Conservation (phyloP, 2,113 vertebrate species). For the Amblyornis subalaris region DNA sequence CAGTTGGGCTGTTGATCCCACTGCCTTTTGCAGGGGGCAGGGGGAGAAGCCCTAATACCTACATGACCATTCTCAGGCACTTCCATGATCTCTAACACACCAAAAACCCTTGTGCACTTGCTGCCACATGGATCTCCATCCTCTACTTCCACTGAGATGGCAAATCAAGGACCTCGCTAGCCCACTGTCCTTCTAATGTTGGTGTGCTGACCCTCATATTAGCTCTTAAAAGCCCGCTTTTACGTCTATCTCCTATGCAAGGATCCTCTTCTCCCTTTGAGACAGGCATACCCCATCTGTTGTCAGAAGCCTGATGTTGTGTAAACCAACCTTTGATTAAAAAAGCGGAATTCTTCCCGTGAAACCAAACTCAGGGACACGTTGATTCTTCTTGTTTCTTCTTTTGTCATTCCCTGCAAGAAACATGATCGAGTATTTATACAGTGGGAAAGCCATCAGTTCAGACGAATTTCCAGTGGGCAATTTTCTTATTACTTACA, state of each 20-base stretch:
- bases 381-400: not conserved
- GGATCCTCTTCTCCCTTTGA: not conserved
- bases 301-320: not conserved
- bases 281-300: not conserved
- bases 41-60: not conserved
- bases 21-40: not conserved
- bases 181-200: not conserved
- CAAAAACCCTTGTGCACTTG: not conserved
- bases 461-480: not conserved
- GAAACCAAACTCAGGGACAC: not conserved
- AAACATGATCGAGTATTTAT: not conserved
- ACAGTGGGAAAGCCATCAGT: not conserved
- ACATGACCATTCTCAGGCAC: not conserved
- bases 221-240: not conserved
- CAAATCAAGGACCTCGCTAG: not conserved
- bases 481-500: not conserved
- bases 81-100: not conserved
- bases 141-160: not conserved
- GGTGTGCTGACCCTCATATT: not conserved
- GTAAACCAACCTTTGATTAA: not conserved
- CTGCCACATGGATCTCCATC: not conserved
- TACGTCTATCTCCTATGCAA: not conserved
- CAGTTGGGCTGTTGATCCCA: not conserved
- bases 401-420: not conserved
- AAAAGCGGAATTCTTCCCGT: not conserved